Evolutionary conservation across 2,888 invertebrate genomes (phyloP), one percentile per base, ranked within the genome.

Genomic region (Pristionchus arcanus): DNA sequence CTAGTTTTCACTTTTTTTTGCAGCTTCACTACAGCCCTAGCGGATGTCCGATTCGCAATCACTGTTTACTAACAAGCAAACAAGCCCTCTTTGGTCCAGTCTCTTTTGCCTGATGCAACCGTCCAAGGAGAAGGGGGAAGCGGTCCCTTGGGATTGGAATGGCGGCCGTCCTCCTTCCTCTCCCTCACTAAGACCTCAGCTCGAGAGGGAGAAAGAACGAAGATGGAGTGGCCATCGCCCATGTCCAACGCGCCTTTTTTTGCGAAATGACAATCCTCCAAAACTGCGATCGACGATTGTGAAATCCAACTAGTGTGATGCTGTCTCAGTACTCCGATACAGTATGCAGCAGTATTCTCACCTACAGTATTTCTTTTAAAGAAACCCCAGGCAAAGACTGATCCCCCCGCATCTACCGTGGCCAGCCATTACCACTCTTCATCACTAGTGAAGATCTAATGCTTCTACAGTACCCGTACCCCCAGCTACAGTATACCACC

Each of bases 191-290:
- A 59, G 84, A 84, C 59, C 59, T 15, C 31, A 59, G 42, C 42
- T 49, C 42, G 9, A 49, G 42, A 49, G 42, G 37, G 53, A 53
- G 37, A 19, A 59, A 31, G 84, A 63, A 63, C 84, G 84, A 55
- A 84, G 84, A 84, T 63, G 25, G 81, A 81, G 81, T 81, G 81
- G 81, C 19, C 53, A 81, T 53, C 28, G 77, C 77, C 31, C n/a
- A 81, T 49, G 81, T 81, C 42, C 81, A n/a, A n/a, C 13, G 68
- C 1, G 71, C 31, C 3, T 81, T 81, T 81, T 81, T 49, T 21
- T 13, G 31, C 31, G 74, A 77, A 42, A 42, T 15, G 68, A 15
- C 21, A 71, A 31, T 31, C 31, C n/a, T n/a, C 68, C 28, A 15
- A 71, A 15, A n/a, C 3, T 66, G 28, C 28, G 68, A 31, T 7